Conservation (phyloP, 2,888 invertebrate genomes). For the Hirtodrosophila duncani region DNA sequence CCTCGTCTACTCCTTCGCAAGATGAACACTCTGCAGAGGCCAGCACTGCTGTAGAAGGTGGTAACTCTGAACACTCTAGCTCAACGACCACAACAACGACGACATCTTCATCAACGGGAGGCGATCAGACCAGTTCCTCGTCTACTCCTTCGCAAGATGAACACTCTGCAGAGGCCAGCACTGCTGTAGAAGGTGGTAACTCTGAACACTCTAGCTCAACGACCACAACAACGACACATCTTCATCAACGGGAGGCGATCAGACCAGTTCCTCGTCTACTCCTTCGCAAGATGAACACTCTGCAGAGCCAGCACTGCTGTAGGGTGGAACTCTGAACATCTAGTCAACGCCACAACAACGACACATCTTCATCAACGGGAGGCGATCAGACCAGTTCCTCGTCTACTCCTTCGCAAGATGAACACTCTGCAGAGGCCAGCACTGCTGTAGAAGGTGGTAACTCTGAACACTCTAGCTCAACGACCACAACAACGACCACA, state of each 20-base stretch:
- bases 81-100: not conserved
- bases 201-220: not conserved
- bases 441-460: not conserved
- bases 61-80: not conserved
- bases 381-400: not conserved
- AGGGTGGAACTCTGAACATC: not conserved
- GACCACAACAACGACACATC: not conserved
- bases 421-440: not conserved
- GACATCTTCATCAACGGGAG: no score
- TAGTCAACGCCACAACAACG: constrained; percentile 1
- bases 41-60: not conserved
- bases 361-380: not conserved
- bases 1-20: not conserved
- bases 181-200: constrained; percentile 1
- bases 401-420: not conserved
- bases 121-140: not conserved
- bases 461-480: not conserved
- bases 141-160: not conserved
- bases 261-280: not conserved
- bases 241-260: not conserved
- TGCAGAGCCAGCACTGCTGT: not conserved
- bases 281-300: no score
- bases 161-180: not conserved
- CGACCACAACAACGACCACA: constrained; percentile 6
- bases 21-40: not conserved